phyloP scores from a whole-genome alignment of 2,888 invertebrate species.

The Diogma glabrata region DNA sequence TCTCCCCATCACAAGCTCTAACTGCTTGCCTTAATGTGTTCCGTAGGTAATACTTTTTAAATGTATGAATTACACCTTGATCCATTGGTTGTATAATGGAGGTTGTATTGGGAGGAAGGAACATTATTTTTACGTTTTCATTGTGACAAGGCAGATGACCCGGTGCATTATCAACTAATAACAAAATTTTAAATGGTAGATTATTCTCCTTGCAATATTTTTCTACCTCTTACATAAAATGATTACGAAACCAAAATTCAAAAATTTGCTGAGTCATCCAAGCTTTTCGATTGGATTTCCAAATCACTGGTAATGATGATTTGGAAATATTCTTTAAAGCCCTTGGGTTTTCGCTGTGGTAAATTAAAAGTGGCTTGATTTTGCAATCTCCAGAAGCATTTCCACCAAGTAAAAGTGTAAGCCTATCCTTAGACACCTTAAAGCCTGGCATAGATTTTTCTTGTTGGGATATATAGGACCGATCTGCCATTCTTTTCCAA shows the following conservation, averaged over 20 bases:
- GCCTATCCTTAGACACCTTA: no score
- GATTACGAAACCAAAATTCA: background rate
- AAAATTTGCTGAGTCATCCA: constrained; percentile 1
- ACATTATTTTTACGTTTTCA: constrained; percentile 1
- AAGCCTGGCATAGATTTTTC: constrained; percentile 4
- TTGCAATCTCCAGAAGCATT: background rate
- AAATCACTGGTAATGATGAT: background rate
- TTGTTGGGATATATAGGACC: background rate
- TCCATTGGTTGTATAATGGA: constrained; percentile 5
- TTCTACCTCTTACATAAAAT: no score
- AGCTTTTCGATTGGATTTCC: background rate
- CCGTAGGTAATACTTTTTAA: background rate
- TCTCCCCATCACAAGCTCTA: background rate
- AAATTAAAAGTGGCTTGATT: background rate
- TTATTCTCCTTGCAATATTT: no score
- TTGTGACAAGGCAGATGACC: background rate
- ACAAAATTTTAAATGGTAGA: no score
- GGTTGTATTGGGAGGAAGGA: constrained; percentile 3
- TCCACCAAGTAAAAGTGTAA: no score
- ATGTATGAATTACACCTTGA: background rate
- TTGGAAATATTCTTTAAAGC: background rate
- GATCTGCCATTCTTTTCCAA: no score
- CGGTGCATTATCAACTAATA: no score
- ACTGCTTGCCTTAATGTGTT: background rate
- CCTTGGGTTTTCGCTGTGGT: background rate